These are phyloP conservation scores for Aotus griseimembra DNA, from an alignment of 2,797 vertebrate species.

Conservation along the genomic window DNA sequence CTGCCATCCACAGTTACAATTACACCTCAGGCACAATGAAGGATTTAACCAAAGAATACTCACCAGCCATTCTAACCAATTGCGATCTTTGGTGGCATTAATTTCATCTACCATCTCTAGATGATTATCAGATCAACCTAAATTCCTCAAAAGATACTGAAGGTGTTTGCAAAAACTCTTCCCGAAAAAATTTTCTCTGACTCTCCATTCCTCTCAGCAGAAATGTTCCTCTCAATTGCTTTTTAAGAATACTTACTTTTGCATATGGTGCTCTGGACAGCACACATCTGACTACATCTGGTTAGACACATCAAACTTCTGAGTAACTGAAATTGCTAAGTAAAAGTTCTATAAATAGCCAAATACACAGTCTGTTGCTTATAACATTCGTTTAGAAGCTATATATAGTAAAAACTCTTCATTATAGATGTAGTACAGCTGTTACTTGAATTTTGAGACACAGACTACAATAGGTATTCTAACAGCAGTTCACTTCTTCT, in stretches of 20 bases:
- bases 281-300: background rate
- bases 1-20: background rate
- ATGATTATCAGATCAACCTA: background rate
- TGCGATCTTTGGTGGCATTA: background rate
- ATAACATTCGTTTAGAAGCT: conserved; percentile 63
- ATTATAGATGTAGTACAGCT: conserved; percentile 72
- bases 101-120: background rate
- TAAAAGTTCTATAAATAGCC: conserved; percentile 70
- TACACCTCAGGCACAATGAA: background rate
- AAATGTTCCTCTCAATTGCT: background rate
- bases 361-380: conserved; percentile 63
- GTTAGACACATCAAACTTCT: background rate
- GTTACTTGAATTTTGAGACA: conserved; percentile 62
- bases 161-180: conserved; percentile 3
- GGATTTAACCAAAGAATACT: background rate
- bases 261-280: background rate
- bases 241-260: background rate
- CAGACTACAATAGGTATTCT: conserved; percentile 4
- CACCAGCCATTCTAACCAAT: background rate
- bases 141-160: background rate
- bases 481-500: conserved; percentile 38
- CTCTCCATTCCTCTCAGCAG: background rate
- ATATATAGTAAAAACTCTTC: conserved; percentile 69
- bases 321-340: conserved; percentile 45
- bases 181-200: background rate